A percentile compares a stretch with the other conserved stretches of the same genome.
Conservation (phyloP, 2,113 vertebrate genomes). For the Dipodomys ordii region DNA sequence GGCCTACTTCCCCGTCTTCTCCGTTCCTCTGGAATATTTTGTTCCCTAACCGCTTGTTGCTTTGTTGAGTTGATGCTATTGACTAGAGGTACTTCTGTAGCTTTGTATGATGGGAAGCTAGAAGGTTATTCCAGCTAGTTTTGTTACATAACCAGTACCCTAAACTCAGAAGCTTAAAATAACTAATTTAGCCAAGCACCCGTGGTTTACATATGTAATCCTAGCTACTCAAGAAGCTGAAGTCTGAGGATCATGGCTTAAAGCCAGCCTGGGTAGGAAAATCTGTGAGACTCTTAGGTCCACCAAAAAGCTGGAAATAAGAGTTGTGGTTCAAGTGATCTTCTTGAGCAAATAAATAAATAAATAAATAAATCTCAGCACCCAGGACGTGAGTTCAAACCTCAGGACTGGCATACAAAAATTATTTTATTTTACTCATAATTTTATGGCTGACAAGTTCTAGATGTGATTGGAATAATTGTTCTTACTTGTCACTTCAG, state of each 20-base stretch:
- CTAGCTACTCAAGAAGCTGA: too few relatives aligned
- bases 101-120: not conserved
- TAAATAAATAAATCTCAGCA: too few relatives aligned
- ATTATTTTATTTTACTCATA: slow-evolving; percentile 18
- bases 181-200: not conserved
- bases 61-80: not conserved
- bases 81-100: not conserved
- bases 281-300: too few relatives aligned
- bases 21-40: slow-evolving; percentile 19
- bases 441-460: slow-evolving; percentile 24
- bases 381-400: too few relatives aligned
- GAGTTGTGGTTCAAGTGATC: too few relatives aligned
- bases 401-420: too few relatives aligned
- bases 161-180: slow-evolving; percentile 20
- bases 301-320: too few relatives aligned
- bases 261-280: too few relatives aligned
- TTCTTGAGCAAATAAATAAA: too few relatives aligned
- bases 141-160: not conserved
- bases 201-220: too few relatives aligned
- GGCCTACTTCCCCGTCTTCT: not conserved
- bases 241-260: too few relatives aligned
- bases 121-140: slow-evolving; percentile 5
- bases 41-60: not conserved
- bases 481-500: slow-evolving; percentile 13
- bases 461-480: not conserved